Percentiles rank a stretch among this genome's conserved stretches.
Evolutionary conservation across 2,797 vertebrate genomes (phyloP).

Genomic region (Margarornis squamiger): DNA sequence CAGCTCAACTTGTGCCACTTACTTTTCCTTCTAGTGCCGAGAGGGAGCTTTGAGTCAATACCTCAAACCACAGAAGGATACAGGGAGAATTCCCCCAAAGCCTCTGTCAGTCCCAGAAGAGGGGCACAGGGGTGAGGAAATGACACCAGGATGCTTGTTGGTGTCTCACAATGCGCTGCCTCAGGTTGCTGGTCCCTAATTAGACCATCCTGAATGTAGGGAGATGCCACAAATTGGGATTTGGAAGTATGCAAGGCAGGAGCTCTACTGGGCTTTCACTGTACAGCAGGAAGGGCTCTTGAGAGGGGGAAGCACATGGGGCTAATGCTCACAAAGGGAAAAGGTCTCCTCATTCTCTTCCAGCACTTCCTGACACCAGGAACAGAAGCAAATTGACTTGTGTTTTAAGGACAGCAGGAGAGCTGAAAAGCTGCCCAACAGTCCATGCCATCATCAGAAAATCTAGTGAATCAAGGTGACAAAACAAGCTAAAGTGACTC

Average conservation of each 20-base stretch:
- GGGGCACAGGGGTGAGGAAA: not conserved
- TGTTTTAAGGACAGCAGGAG: not conserved
- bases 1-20: not conserved
- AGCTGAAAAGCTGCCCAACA: not conserved
- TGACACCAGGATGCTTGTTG: not conserved
- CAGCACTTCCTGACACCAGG: not conserved
- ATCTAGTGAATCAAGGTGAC: not conserved
- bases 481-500: not conserved
- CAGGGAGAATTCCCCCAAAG: not conserved
- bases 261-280: not conserved
- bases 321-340: not conserved
- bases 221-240: not conserved
- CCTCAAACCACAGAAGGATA: not conserved
- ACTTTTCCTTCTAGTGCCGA: not conserved
- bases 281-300: not conserved
- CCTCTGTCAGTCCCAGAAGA: not conserved
- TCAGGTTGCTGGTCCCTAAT: conserved; percentile 10
- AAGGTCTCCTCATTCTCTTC: not conserved
- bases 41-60: not conserved
- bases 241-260: not conserved
- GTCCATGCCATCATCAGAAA: not conserved
- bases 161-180: not conserved
- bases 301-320: not conserved
- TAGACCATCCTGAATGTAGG: not conserved
- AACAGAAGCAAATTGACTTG: not conserved